A percentile compares a stretch with the other conserved stretches of the same genome.
These are phyloP conservation scores for Urocitellus parryii DNA, from an alignment of 2,113 vertebrate genomes.

Conservation along the genomic window DNA sequence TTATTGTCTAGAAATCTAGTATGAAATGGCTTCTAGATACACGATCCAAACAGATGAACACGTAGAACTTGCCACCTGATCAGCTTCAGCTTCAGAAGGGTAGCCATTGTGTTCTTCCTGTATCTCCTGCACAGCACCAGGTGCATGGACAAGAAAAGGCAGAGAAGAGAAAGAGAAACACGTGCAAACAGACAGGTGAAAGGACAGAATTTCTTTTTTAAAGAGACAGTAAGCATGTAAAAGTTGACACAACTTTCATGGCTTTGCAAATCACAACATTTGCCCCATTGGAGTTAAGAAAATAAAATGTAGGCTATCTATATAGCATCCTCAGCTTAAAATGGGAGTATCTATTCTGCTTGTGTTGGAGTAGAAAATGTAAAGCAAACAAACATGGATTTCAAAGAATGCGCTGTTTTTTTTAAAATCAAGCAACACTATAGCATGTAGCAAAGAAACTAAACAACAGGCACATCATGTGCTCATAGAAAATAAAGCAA, in stretches of 20 bases:
- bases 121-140: conserved; percentile 92
- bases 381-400: conserved; percentile 67
- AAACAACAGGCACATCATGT: conserved; percentile 78
- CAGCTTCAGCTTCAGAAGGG: conserved; percentile 93
- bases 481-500: conserved; percentile 82
- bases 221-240: conserved; percentile 86
- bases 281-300: conserved; percentile 67
- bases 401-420: conserved; percentile 82
- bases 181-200: conserved; percentile 90
- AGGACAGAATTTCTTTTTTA: conserved; percentile 86
- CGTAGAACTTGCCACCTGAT: conserved; percentile 95
- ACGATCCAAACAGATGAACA: conserved; percentile 83
- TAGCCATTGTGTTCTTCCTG: conserved; percentile 93
- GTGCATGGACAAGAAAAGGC: conserved; percentile 87
- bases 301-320: conserved; percentile 36
- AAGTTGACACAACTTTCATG: conserved; percentile 68
- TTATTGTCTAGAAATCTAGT: conserved; percentile 70
- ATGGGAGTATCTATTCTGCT: conserved; percentile 52
- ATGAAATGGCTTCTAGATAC: conserved; percentile 78
- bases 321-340: conserved; percentile 55
- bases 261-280: conserved; percentile 70
- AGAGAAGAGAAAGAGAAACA: conserved; percentile 86
- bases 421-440: conserved; percentile 80
- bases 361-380: conserved; percentile 64
- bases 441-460: conserved; percentile 76